Percentiles rank a stretch among this genome's conserved stretches.
These are phyloP conservation scores for Hoplodrina ambigua DNA, from an alignment of 2,888 invertebrate genomes.

Conservation along the genomic window DNA sequence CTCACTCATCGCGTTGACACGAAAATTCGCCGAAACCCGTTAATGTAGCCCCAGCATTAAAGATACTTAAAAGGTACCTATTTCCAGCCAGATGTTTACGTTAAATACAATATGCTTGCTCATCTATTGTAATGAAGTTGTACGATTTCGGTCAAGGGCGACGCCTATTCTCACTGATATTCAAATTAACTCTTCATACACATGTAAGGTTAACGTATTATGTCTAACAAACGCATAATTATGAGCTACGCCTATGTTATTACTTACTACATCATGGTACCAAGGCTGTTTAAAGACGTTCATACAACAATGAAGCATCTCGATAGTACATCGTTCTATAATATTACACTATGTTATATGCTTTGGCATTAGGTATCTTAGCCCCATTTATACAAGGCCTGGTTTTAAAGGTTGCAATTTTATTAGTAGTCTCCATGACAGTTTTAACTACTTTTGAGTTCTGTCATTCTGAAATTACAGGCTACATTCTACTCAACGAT, in stretches of 20 bases:
- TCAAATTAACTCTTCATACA: constrained; percentile 9
- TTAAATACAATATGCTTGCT: constrained; percentile 14
- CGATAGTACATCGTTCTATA: constrained; percentile 6
- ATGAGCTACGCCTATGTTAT: constrained; percentile 8
- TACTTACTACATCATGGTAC: constrained; percentile 6
- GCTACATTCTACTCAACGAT: constrained; percentile 13
- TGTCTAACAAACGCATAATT: constrained; percentile 1
- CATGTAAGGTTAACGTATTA: not conserved
- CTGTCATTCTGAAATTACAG: constrained; percentile 21
- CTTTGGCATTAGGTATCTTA: not conserved
- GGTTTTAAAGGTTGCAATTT: constrained; percentile 1
- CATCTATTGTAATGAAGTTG: constrained; percentile 4
- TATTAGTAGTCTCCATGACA: not conserved
- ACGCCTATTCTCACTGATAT: not conserved
- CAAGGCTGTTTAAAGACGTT: constrained; percentile 12
- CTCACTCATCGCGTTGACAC: too few species aligned
- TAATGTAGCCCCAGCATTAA: too few species aligned
- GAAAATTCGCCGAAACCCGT: too few species aligned
- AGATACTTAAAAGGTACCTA: not conserved
- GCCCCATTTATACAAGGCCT: not conserved
- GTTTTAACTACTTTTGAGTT: constrained; percentile 4
- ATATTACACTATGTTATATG: constrained; percentile 6
- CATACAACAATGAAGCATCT: constrained; percentile 15
- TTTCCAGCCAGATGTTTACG: not conserved
- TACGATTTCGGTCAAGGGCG: too few species aligned